These are phyloP conservation scores for Meteorus colon DNA, from an alignment of 2,888 invertebrate genomes.

Conservation along the genomic window DNA sequence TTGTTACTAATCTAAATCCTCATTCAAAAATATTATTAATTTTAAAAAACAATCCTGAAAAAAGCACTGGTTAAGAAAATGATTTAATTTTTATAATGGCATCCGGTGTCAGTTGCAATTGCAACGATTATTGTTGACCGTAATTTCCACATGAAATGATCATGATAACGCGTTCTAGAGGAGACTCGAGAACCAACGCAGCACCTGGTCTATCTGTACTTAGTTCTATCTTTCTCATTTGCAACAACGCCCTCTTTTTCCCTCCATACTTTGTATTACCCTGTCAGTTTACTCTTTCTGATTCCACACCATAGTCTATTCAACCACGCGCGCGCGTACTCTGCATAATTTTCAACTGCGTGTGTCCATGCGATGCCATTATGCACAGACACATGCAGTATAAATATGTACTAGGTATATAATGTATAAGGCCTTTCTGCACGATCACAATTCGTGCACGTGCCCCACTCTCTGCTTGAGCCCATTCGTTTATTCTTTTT, in stretches of 20 bases:
- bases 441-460: constrained; percentile 32
- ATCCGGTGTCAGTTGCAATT: constrained; percentile 19
- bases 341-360: constrained; percentile 28
- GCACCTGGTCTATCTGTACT: constrained; percentile 12
- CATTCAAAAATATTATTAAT: not conserved
- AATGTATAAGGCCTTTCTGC: not conserved
- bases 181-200: not conserved
- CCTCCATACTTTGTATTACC: constrained; percentile 2
- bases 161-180: constrained; percentile 10
- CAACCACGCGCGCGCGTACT: constrained; percentile 18
- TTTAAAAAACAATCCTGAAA: not conserved
- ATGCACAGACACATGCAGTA: constrained; percentile 18
- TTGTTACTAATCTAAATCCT: not conserved
- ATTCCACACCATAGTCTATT: constrained; percentile 28
- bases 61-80: not conserved
- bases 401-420: not conserved
- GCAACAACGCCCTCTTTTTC: constrained; percentile 6
- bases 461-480: constrained; percentile 22
- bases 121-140: constrained; percentile 12
- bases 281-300: constrained; percentile 21
- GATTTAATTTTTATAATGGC: constrained; percentile 19
- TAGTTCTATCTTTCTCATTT: constrained; percentile 4
- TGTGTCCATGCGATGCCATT: constrained; percentile 23
- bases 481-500: constrained; percentile 10
- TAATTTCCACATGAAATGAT: constrained; percentile 29